Evolutionary conservation across 2,113 vertebrate genomes (phyloP), one percentile per base, ranked within the genome.

Genomic region (Proterorhinus semilunaris): DNA sequence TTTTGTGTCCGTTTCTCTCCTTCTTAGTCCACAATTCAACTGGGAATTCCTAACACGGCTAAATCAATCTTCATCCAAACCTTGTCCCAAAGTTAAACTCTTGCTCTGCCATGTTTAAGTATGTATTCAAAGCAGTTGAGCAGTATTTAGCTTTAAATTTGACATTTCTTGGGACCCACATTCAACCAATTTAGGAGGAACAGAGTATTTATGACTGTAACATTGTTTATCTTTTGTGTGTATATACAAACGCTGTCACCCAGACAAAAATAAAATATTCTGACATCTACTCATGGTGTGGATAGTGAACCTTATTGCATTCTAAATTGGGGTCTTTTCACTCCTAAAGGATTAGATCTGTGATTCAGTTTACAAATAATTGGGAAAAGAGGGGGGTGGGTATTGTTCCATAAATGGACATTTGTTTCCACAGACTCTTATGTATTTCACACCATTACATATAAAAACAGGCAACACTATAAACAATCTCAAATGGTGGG

Each of bases 131-230:
- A 47, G 7, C 10, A 7, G 1, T 21, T 21, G 21, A 54, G 16
- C 53, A 54, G 10, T 11, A 6, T 55, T 27, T 55, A 47, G 46
- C 46, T 47, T 5, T 47, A 47, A 47, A 1, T 10, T 10, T 42
- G 6, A 59, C 9, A 7, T 27, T 6, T 42, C 6, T 43, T 42
- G 5, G 11, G 42, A 7, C 57, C 42, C 57, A 11, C 44, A 16
- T 68, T 72, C 63, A 72, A 70, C 16, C 57, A 48, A 63, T 69
- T 17, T 17, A 77, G 75, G 78, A 86, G 67, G 79, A 74, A 70
- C 77, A 81, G 75, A 81, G 87, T 93, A 93, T 93, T 93, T 92
- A 93, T 91, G 75, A 82, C 85, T 88, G 86, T 89, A 78, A 81
- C 53, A 75, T 86, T 63, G n/a, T 90, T 85, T 90, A 89, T 91